Evolutionary conservation across 2,888 invertebrate genomes (phyloP).

Genomic region (Hirudinaria manillensis): DNA sequence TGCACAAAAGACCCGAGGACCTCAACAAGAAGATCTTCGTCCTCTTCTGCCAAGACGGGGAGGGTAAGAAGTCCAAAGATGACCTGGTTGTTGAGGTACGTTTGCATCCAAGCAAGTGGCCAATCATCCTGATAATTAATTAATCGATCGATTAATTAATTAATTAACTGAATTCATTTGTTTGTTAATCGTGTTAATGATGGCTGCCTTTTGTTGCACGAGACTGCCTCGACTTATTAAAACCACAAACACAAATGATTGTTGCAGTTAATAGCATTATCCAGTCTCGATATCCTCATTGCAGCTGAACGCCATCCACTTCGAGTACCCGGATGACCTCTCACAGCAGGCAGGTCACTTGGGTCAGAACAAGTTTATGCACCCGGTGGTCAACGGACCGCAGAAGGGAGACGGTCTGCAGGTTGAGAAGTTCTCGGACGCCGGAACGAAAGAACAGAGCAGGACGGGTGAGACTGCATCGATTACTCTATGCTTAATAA

Average conservation of each 20-base stretch:
- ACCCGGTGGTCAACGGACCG: background rate
- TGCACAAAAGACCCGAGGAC: conserved; percentile 91
- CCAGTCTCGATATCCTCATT: background rate
- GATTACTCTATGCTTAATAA: too few species aligned
- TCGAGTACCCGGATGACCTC: background rate
- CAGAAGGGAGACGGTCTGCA: background rate
- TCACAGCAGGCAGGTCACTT: background rate
- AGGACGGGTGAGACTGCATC: too few species aligned
- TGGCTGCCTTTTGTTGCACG: background rate
- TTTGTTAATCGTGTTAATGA: too few species aligned
- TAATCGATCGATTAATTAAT: background rate
- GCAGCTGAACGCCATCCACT: conserved; percentile 5
- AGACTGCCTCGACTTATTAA: background rate
- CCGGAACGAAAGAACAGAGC: too few species aligned
- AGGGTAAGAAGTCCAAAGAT: background rate
- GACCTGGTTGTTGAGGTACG: conserved; percentile 7
- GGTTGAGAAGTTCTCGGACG: too few species aligned
- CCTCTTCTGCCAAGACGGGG: conserved; percentile 65
- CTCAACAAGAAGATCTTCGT: conserved; percentile 83
- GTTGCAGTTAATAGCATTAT: background rate
- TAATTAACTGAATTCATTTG: background rate
- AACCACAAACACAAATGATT: background rate
- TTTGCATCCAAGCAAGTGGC: background rate
- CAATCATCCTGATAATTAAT: background rate
- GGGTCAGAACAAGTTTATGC: background rate